Evolutionary conservation across 2,797 vertebrate genomes (phyloP), one percentile per base, ranked within the genome.

Genomic region (Megalops cyprinoides): DNA sequence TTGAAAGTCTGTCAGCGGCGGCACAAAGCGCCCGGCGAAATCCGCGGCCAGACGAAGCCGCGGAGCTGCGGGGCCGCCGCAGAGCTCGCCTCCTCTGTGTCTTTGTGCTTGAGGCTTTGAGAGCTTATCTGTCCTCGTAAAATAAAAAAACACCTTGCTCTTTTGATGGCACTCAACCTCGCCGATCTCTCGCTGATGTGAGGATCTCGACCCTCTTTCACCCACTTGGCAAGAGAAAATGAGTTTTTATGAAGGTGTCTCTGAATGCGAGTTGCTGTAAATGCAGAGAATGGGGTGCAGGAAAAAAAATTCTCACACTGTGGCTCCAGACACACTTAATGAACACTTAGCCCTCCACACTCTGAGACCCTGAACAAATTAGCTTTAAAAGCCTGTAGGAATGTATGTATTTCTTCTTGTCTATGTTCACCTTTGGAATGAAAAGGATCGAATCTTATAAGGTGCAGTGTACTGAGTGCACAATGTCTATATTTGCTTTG

Each of bases 81-180:
- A 18, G 67, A 71, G 67, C 67, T 71, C 44, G 67, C 87, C 87
- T 83, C 83, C 20, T 83, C 77, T 37, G 76, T 78, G 85, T 84
- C 87, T 80, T 89, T 91, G 31, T 65, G 86, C 84, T 86, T 86
- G 88, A 79, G 83, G 79, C 80, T 74, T 77, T 1, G 60, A 87
- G 80, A 85, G 84, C 85, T 85, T 88, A 82, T 88, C 80, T 85
- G 85, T 89, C 85, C 90, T 90, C 85, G 77, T 23, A 86, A 71
- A 91, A 76, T 71, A 69, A 67, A 75, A 75, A n/a, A 65, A 48
- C 87, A 84, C 84, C 53, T 42, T 83, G 82, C 67, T 88, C 86
- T 62, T 88, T 83, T 84, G 85, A 90, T 87, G 83, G 85, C 90
- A 87, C 87, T 92, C 91, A 89, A 92, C 89, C 90, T 89, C 85